Evolutionary conservation across 2,113 vertebrate genomes (phyloP), one percentile per base, ranked within the genome.

Genomic region (Xiphophorus couchianus): DNA sequence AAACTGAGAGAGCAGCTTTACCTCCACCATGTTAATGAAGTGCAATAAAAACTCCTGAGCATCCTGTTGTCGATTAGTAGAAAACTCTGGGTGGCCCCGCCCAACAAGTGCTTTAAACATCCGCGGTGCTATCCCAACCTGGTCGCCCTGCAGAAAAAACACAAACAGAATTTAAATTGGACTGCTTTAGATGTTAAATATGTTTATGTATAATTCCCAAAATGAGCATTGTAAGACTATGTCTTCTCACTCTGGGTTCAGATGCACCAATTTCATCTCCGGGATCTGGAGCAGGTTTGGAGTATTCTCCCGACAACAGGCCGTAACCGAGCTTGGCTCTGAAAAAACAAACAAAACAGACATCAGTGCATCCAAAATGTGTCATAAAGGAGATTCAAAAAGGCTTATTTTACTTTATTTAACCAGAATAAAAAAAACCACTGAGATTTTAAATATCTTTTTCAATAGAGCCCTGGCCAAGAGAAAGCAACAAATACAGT

Each of bases 11-110:
- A 2, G 1, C 31, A 51, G 37, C 62, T 74, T 94, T 94, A 99
- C 98, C 97, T 99, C 98, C 82, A 99, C 97, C 97, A 99, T 98
- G 93, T 99, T 99, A 88, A 99, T 97, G 88, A 99, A 98, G 92
- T 99, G 97, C 92, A 99, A 94, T 90, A 99, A 96, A 93, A 98
- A 99, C 89, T 99, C 98, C 88, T 99, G 98, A 77, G 98, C 98
- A 28, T 99, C 98, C 89, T 99, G 98, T 80, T 99, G 98, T 65
- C 98, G 94, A 91, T 98, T 99, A 66, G 98, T 99, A 79, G 98
- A 99, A 90, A 99, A 99, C 80, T 99, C 98, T 0, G 96, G 96
- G 80, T 99, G 98, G 27, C 98, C 98, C 79, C 97, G 96, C 31
- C 98, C 97, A 6, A 99, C 93, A 66, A 99, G 96, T 54, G 97